Conservation (phyloP, 2,888 invertebrate species). For the Frankliniella intonsa region DNA sequence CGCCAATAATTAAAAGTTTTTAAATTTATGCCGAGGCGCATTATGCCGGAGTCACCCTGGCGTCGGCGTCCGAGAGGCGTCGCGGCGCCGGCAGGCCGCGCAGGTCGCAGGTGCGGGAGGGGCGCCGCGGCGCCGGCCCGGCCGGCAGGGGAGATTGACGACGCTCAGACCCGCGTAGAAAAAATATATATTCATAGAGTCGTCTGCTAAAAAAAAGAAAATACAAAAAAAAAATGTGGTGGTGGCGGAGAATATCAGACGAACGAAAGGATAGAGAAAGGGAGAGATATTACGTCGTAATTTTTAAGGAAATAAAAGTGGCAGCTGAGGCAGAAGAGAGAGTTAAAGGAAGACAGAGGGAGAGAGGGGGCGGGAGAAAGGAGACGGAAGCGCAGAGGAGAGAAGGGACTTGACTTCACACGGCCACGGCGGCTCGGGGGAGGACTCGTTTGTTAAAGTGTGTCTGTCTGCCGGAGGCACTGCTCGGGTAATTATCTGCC, state of each 20-base stretch:
- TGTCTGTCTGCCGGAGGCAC: not conserved
- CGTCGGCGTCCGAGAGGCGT: not conserved
- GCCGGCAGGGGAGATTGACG: not conserved
- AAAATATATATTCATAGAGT: not conserved
- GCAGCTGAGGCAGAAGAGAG: too few species aligned
- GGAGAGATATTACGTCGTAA: too few species aligned
- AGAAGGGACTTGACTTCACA: not conserved
- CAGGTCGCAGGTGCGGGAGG: not conserved
- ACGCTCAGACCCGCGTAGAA: not conserved
- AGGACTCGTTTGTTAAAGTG: not conserved
- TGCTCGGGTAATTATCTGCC: slow-evolving; percentile 13
- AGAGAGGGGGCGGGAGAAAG: too few species aligned
- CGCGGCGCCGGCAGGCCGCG: not conserved
- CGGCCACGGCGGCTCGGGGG: not conserved
- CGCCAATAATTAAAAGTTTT: slow-evolving; percentile 22
- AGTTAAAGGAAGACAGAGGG: too few species aligned
- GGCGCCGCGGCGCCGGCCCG: not conserved
- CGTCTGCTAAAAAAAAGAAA: too few species aligned
- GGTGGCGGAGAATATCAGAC: too few species aligned
- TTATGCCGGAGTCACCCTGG: not conserved
- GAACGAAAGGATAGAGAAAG: too few species aligned
- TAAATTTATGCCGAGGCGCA: slow-evolving; percentile 1
- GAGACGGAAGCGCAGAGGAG: not conserved
- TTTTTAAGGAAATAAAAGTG: too few species aligned
- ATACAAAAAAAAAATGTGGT: too few species aligned